These are phyloP conservation scores for Prionailurus viverrinus DNA, from an alignment of 2,113 vertebrate genomes.

Conservation along the genomic window DNA sequence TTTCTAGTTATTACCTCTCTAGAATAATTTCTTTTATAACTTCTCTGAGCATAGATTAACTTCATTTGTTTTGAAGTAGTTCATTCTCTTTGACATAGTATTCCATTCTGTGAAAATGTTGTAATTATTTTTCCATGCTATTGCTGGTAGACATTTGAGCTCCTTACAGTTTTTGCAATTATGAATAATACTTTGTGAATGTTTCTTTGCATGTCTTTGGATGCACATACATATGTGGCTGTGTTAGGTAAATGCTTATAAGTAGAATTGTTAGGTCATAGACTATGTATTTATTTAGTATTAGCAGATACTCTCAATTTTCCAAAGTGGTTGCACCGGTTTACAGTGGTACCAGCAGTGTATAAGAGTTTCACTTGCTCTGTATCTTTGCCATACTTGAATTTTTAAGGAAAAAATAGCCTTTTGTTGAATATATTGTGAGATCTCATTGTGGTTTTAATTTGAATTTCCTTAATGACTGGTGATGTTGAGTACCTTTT, in stretches of 20 bases:
- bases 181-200: neutral
- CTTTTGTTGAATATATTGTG: neutral
- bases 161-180: neutral
- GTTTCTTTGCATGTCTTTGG: neutral
- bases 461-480: constrained; percentile 1
- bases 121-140: neutral
- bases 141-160: neutral
- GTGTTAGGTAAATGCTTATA: neutral
- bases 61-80: neutral
- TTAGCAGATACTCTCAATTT: neutral
- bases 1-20: neutral
- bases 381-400: neutral
- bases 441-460: neutral
- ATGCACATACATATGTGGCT: neutral
- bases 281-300: neutral
- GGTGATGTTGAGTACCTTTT: neutral
- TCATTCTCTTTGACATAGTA: neutral
- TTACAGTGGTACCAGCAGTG: neutral
- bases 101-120: neutral
- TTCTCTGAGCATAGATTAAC: neutral
- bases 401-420: neutral
- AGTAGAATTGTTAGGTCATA: neutral
- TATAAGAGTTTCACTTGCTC: neutral
- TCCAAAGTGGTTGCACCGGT: neutral
- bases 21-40: neutral